Base-by-base conservation (phyloP, 2,797 vertebrate species). In the Rhinichthys osculus region DNA sequence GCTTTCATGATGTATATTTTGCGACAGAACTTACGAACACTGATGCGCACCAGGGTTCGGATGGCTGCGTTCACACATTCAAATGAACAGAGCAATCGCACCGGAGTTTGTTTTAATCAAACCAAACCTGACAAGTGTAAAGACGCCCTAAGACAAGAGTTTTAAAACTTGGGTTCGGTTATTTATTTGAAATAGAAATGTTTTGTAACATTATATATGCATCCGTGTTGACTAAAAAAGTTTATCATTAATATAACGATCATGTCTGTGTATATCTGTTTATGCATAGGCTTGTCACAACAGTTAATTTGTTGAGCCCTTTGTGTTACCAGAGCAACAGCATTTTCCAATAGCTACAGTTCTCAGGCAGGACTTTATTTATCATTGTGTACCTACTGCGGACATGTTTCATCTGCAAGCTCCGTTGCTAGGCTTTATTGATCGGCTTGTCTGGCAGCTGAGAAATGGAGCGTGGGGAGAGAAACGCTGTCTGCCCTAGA, bases 331-430 rank as follows among this genome's bases (percentile, higher is more conserved):
- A n/a, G 38, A 86, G 69, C 40, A 70, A 50, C 78, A 44, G 35
- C 76, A 33, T 78, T 85, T 89, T 88, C 78, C 90, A 89, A 87
- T 91, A 84, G 90, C 91, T 78, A 88, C 83, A 35, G 90, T 86
- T 91, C 90, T 88, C 90, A 87, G 88, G 92, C 93, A 82, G 92
- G 90, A 92, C 93, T 95, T 95, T 95, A 95, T 95, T 95, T 95
- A 95, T 94, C 94, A 94, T 92, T 94, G 94, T 95, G 94, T 95
- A 94, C 92, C 93, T 89, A 93, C 90, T 94, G 92, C 93, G 93
- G 95, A 95, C 94, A 95, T 95, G 94, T 95, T 95, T 95, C 94
- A 95, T 95, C 93, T 88, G 90, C 92, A 90, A 92, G 93, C 92
- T 93, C 89, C 92, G 93, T 95, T 93, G 92, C 93, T 93, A 92